Conservation (phyloP, 1,140 invertebrate genomes). For the Rhyzopertha dominica region DNA sequence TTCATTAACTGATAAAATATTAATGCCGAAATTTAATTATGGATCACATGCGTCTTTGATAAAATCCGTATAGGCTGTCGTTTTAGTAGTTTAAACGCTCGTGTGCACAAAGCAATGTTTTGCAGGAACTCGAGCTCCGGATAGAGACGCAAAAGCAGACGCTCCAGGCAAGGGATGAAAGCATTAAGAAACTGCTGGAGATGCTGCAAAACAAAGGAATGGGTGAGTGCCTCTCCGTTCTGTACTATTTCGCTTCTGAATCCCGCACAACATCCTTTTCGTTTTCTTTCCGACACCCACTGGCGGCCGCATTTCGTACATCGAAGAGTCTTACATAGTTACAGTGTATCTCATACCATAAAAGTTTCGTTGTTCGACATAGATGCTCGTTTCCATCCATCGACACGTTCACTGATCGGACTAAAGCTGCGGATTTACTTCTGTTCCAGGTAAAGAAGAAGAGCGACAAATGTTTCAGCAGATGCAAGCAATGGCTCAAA, state of each 20-base stretch:
- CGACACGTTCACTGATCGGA: constrained; percentile 19
- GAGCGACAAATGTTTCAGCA: constrained; percentile 93
- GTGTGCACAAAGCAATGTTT: too few species aligned
- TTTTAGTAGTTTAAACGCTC: neutral
- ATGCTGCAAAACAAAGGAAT: constrained; percentile 97
- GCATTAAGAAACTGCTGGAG: constrained; percentile 97
- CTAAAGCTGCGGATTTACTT: constrained; percentile 39
- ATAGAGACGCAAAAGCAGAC: constrained; percentile 99
- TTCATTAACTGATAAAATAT: too few species aligned
- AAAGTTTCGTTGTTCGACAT: neutral
- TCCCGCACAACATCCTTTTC: constrained; percentile 19
- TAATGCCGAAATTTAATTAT: too few species aligned
- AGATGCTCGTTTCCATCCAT: neutral
- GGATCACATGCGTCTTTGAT: too few species aligned
- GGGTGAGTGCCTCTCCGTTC: constrained; percentile 60
- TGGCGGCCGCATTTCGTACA: constrained; percentile 18
- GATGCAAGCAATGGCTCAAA: constrained; percentile 92
- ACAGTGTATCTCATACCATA: constrained; percentile 18
- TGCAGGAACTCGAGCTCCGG: constrained; percentile 86
- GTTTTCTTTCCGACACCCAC: constrained; percentile 17
- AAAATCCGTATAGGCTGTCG: too few species aligned
- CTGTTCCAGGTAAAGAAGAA: constrained; percentile 84
- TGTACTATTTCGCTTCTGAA: constrained; percentile 26
- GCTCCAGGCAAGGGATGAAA: constrained; percentile 89
- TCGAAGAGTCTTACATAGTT: constrained; percentile 24